A percentile compares a stretch with the other conserved stretches of the same genome.
These are phyloP conservation scores for Chlorospingus flavigularis DNA, from an alignment of 2,797 vertebrate species.

Conservation along the genomic window DNA sequence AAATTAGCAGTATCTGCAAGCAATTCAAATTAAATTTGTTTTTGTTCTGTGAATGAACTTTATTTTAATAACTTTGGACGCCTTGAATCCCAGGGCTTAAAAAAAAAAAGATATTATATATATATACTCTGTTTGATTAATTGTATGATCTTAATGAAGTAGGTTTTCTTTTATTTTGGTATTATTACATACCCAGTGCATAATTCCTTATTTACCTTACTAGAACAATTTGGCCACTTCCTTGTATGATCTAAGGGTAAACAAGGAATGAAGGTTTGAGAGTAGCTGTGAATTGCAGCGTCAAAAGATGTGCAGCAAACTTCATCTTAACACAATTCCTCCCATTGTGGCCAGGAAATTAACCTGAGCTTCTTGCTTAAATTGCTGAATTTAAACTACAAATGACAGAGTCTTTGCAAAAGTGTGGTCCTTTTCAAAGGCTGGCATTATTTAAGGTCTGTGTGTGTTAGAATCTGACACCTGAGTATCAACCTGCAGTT, in stretches of 20 bases:
- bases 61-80: constrained; percentile 97
- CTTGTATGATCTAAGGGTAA: constrained; percentile 51
- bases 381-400: neutral
- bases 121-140: constrained; percentile 88
- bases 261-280: constrained; percentile 18
- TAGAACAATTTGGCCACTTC: constrained; percentile 3
- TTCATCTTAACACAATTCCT: neutral
- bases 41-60: constrained; percentile 99
- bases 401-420: neutral
- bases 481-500: neutral
- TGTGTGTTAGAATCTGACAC: neutral
- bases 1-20: constrained; percentile 99
- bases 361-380: neutral
- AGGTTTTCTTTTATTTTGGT: constrained; percentile 82
- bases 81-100: constrained; percentile 98
- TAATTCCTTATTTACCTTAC: constrained; percentile 48
- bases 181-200: constrained; percentile 85
- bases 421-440: neutral
- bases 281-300: constrained; percentile 34
- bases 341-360: neutral
- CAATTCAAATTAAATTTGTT: constrained; percentile 97
- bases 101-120: constrained; percentile 85
- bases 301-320: constrained; percentile 72
- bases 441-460: neutral
- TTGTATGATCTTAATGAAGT: constrained; percentile 88